Evolutionary conservation across 2,888 invertebrate genomes (phyloP).

Genomic region (Drosophila pseudotalamancana): DNA sequence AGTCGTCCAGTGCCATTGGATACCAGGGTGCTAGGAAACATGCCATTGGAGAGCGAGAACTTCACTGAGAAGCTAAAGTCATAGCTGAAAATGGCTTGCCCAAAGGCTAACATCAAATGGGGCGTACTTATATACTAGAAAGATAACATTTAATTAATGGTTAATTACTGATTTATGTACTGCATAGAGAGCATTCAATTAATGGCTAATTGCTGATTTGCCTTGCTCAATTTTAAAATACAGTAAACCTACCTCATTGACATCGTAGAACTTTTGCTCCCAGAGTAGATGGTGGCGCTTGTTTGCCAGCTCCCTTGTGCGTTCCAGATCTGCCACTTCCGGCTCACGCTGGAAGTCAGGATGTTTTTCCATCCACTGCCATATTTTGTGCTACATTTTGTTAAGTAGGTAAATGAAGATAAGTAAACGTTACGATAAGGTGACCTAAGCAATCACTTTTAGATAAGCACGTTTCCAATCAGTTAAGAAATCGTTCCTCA

Average conservation of each 20-base stretch:
- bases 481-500: neutral
- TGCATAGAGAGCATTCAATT: neutral
- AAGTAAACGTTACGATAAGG: slow-evolving; percentile 33
- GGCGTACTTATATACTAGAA: slow-evolving; percentile 85
- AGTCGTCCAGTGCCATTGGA: slow-evolving; percentile 89
- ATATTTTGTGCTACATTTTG: slow-evolving; percentile 85
- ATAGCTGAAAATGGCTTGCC: slow-evolving; percentile 86
- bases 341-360: slow-evolving; percentile 86
- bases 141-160: neutral
- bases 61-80: slow-evolving; percentile 88
- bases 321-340: slow-evolving; percentile 86
- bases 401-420: slow-evolving; percentile 18
- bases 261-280: slow-evolving; percentile 86
- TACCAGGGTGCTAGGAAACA: slow-evolving; percentile 88
- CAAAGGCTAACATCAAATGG: slow-evolving; percentile 85
- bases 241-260: slow-evolving; percentile 72
- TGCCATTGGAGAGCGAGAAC: slow-evolving; percentile 87
- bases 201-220: neutral
- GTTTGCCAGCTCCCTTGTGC: slow-evolving; percentile 86
- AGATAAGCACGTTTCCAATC: slow-evolving; percentile 20
- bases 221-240: too few species aligned
- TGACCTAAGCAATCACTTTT: neutral
- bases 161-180: neutral
- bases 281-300: slow-evolving; percentile 88
- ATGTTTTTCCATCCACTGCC: slow-evolving; percentile 86